Conservation (phyloP, 1,140 invertebrate species). For the Sipha flava region DNA sequence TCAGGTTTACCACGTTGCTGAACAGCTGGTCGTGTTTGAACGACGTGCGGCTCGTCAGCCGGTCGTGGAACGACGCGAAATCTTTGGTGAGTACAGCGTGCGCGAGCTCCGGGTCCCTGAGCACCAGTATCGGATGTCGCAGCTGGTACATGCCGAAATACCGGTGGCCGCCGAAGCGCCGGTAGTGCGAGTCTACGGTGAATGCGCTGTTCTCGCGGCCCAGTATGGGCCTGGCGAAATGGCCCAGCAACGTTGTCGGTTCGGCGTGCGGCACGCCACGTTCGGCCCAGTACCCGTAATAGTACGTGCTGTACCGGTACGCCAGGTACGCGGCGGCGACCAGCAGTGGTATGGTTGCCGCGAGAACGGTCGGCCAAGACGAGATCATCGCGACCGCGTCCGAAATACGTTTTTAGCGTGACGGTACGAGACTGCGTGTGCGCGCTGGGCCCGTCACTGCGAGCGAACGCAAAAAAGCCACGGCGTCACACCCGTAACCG, state of each 20-base stretch:
- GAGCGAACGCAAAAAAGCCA: no score
- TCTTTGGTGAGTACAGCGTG: constrained; percentile 47
- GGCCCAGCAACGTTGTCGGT: background rate
- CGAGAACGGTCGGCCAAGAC: no score
- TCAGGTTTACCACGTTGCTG: constrained; percentile 35
- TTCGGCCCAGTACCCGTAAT: background rate
- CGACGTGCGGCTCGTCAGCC: constrained; percentile 37
- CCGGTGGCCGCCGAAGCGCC: constrained; percentile 26
- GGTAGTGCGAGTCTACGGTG: background rate
- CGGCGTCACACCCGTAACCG: no score
- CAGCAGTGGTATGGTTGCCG: no score
- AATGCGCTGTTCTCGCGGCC: background rate
- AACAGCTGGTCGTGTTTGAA: constrained; percentile 37
- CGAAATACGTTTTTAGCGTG: no score
- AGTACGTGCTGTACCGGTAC: background rate
- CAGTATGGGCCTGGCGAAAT: background rate
- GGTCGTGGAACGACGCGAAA: constrained; percentile 44
- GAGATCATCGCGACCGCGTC: no score
- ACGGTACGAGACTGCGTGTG: no score
- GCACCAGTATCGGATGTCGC: constrained; percentile 40
- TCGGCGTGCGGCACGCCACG: background rate
- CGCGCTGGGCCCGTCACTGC: no score
- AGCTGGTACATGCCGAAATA: constrained; percentile 43
- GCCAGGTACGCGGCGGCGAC: background rate
- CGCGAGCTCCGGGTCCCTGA: constrained; percentile 45